Base-by-base conservation (phyloP, 2,797 vertebrate species). In the Oophaga sylvatica region DNA sequence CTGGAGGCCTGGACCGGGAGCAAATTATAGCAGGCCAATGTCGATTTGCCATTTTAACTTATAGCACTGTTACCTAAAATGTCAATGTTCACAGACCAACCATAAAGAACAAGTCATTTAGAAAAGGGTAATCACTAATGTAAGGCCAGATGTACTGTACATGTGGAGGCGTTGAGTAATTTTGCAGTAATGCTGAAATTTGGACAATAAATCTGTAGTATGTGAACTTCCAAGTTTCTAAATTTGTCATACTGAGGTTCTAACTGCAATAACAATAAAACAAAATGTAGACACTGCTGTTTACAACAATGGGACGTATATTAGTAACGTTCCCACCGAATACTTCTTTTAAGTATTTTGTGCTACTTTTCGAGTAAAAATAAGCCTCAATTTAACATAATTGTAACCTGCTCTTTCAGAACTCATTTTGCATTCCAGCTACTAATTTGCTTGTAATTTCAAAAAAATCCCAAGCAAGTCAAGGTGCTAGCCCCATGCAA, bases 401-500 rank as follows among this genome's bases (percentile, higher is more conserved):
- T 41, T 17, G 22, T 68, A 67, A 53, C 80, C 22, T 81, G n/a
- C 53, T 19, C 41, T 8, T 17, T 53, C 53, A 59, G 15, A 10
- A 13, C 65, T 67, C 80, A 41, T 67, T 70, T 57, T 31, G 26
- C 53, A 57, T 53, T 67, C 16, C n/a, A 67, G 19, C 67, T 68
- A 70, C 65, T 57, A 31, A 70, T 68, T 83, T 57, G 17, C 29
- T 57, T 83, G 81, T 71, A 29, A 71, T 17, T 65, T 70, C 19
- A 29, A 83, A 31, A 41, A 31, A 31, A 35, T 7, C 45, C 63
- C n/a, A 26, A 41, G 26, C n/a, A 65, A 68, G 67, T 83, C 65
- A 57, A 83, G 71, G 67, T 71, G 41, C 41, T 53, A 81, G 67
- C 41, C 41, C 67, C 62, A 20, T 81, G 63, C 48, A 83, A 71